A percentile compares a stretch with the other conserved stretches of the same genome.
These are phyloP conservation scores for Scortum barcoo DNA, from an alignment of 2,113 vertebrate genomes.

Conservation along the genomic window DNA sequence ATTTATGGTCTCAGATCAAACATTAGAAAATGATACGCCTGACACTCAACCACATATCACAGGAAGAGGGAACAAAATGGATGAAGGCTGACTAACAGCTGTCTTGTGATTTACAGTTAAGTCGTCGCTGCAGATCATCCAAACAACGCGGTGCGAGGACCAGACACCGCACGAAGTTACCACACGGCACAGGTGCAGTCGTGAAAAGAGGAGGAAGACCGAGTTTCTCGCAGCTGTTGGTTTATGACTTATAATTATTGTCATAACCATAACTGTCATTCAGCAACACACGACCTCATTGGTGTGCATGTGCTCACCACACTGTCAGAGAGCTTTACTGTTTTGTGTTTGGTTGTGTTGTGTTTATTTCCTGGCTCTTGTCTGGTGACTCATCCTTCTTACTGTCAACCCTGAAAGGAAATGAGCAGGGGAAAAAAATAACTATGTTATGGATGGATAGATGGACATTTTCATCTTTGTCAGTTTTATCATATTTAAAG, in stretches of 20 bases:
- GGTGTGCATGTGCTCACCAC: constrained; percentile 43
- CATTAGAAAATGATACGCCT: constrained; percentile 69
- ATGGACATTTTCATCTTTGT: constrained; percentile 4
- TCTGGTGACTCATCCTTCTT: constrained; percentile 46
- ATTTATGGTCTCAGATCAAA: constrained; percentile 71
- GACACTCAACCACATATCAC: constrained; percentile 51
- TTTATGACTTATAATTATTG: constrained; percentile 74
- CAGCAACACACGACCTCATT: constrained; percentile 45
- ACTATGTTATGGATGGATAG: not conserved
- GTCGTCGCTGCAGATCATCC: constrained; percentile 56
- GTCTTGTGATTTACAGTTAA: constrained; percentile 66
- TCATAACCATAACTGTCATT: constrained; percentile 70
- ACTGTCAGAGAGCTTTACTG: constrained; percentile 28
- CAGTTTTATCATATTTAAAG: constrained; percentile 14
- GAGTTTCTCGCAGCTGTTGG: constrained; percentile 62
- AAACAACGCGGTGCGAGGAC: constrained; percentile 47
- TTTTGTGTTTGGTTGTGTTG: constrained; percentile 41
- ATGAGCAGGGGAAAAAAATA: constrained; percentile 9
- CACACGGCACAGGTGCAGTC: constrained; percentile 53
- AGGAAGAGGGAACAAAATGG: constrained; percentile 8
- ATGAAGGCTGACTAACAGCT: constrained; percentile 58
- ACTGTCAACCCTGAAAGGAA: constrained; percentile 14
- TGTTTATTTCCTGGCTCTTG: constrained; percentile 29
- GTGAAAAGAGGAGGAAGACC: constrained; percentile 37
- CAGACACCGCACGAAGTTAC: constrained; percentile 33